Conservation (phyloP, 2,113 vertebrate species). For the Tautogolabrus adspersus region DNA sequence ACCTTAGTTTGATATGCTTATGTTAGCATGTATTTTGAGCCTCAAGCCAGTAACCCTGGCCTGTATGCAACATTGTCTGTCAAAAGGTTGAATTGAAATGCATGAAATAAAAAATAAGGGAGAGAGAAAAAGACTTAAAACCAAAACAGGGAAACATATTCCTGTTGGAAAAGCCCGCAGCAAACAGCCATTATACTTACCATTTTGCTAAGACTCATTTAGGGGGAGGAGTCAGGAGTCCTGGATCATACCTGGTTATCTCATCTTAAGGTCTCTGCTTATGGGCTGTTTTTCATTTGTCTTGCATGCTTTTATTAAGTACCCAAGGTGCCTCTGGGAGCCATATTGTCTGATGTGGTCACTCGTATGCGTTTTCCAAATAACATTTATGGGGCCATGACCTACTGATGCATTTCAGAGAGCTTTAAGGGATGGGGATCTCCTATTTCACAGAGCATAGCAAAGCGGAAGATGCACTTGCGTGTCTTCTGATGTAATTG, state of each 20-base stretch:
- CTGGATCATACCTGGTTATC: conserved; percentile 30
- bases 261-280: conserved; percentile 12
- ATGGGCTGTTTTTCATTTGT: conserved; percentile 41
- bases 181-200: conserved; percentile 29
- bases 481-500: conserved; percentile 31
- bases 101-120: background rate
- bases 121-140: background rate
- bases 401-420: conserved; percentile 61
- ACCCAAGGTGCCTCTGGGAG: conserved; percentile 26
- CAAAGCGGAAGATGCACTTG: conserved; percentile 39
- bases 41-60: background rate
- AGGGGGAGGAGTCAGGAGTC: conserved; percentile 9
- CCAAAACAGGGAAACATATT: background rate
- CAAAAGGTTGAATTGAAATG: background rate
- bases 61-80: no score
- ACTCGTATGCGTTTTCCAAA: conserved; percentile 50
- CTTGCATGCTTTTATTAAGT: conserved; percentile 38
- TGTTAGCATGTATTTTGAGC: conserved; percentile 29
- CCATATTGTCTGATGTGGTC: conserved; percentile 41
- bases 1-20: no score
- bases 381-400: conserved; percentile 56
- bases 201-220: conserved; percentile 25
- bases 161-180: conserved; percentile 18
- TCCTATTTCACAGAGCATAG: conserved; percentile 45
- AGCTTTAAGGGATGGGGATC: conserved; percentile 35